These are phyloP conservation scores for Heliopora coerulea DNA, from an alignment of 92 coral and sea anemone genomes.

Conservation along the genomic window DNA sequence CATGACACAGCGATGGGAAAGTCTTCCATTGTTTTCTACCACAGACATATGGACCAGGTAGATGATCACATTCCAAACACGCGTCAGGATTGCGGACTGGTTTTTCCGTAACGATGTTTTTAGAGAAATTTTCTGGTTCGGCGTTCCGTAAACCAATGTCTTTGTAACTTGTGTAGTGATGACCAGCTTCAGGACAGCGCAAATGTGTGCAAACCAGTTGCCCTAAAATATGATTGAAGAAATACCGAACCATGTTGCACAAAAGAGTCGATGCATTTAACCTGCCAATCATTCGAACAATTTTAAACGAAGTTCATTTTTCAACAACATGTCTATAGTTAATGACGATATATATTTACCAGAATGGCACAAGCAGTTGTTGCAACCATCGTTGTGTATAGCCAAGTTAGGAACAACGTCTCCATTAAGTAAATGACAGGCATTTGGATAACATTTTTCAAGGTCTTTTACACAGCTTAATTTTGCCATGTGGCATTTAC, in stretches of 20 bases:
- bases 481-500: conserved; percentile 65
- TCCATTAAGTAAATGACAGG: conserved; percentile 67
- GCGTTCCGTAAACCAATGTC: conserved; percentile 15
- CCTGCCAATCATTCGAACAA: no score
- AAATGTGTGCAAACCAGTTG: conserved; percentile 78
- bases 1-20: conserved; percentile 88
- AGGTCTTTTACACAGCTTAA: conserved; percentile 62
- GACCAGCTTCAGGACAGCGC: conserved; percentile 68
- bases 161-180: conserved; percentile 71
- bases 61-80: conserved; percentile 91
- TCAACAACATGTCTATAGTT: no score
- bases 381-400: conserved; percentile 86
- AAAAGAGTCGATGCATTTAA: no score
- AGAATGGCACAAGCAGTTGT: conserved; percentile 77
- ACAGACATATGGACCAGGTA: conserved; percentile 83
- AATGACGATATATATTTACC: conserved; percentile 65
- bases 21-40: conserved; percentile 91
- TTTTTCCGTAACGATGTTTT: conserved; percentile 24
- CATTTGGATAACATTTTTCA: conserved; percentile 51
- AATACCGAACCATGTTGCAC: no score
- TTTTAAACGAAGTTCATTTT: no score
- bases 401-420: conserved; percentile 57
- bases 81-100: conserved; percentile 59
- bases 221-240: conserved; percentile 43
- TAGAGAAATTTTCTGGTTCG: conserved; percentile 31